Evolutionary conservation across 1,140 invertebrate species (phyloP).

Genomic region (Lethrus apterus): DNA sequence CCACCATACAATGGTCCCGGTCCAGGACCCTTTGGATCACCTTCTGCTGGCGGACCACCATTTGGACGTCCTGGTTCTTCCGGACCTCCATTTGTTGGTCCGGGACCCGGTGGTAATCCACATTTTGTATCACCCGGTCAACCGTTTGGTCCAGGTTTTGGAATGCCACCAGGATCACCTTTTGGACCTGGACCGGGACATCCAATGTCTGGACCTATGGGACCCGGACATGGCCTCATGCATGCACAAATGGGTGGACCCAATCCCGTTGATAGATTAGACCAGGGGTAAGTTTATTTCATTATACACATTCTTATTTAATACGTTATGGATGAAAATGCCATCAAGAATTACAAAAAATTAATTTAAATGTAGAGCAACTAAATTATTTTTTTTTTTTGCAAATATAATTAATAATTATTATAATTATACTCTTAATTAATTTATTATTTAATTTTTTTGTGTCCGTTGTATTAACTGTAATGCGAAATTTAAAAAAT

Average conservation of each 20-base stretch:
- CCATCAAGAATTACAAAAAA: too few species aligned
- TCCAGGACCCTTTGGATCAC: conserved; percentile 53
- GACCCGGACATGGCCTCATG: conserved; percentile 54
- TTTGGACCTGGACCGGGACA: conserved; percentile 56
- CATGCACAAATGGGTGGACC: conserved; percentile 52
- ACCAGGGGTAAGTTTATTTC: conserved; percentile 58
- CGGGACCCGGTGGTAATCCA: conserved; percentile 52
- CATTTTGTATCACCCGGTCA: conserved; percentile 60
- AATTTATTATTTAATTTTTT: too few species aligned
- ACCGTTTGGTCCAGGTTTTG: conserved; percentile 56
- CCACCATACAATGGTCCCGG: conserved; percentile 60
- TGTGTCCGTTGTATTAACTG: too few species aligned
- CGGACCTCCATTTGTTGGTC: conserved; percentile 57
- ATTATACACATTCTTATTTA: too few species aligned
- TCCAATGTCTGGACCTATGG: conserved; percentile 53
- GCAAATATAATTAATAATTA: too few species aligned
- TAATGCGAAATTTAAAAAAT: too few species aligned
- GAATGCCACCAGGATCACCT: conserved; percentile 61
- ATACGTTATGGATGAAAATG: too few species aligned
- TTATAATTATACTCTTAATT: too few species aligned
- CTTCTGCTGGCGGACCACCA: conserved; percentile 52
- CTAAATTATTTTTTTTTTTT: too few species aligned
- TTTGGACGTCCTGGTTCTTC: conserved; percentile 62
- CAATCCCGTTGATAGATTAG: conserved; percentile 61
- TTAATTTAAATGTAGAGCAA: too few species aligned